Conservation (phyloP, 2,113 vertebrate species). For the Numida meleagris region DNA sequence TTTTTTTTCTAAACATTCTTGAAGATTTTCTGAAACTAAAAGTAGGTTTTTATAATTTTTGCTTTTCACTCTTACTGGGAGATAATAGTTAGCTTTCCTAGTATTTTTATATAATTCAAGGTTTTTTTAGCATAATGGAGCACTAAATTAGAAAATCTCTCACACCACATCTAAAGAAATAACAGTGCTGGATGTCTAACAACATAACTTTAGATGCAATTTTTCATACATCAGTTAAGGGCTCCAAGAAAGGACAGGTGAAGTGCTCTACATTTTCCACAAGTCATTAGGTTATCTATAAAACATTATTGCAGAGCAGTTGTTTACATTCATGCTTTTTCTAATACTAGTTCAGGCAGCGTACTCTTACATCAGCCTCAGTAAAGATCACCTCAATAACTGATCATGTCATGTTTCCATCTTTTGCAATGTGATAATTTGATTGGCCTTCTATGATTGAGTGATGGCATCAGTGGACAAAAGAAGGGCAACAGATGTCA, state of each 20-base stretch:
- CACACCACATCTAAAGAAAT: not conserved
- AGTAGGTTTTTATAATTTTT: not conserved
- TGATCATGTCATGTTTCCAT: not conserved
- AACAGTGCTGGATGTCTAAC: not conserved
- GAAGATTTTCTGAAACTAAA: not conserved
- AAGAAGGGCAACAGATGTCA: no score
- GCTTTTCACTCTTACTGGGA: not conserved
- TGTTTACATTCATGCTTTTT: not conserved
- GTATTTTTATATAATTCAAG: not conserved
- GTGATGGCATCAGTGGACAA: no score
- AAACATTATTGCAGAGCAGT: not conserved
- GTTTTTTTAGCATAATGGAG: not conserved
- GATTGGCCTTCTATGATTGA: no score
- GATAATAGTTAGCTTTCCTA: not conserved
- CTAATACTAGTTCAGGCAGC: not conserved
- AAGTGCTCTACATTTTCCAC: not conserved
- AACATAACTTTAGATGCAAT: not conserved
- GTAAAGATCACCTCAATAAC: not conserved
- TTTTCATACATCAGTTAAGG: not conserved
- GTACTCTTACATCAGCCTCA: not conserved
- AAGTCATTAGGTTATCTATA: not conserved
- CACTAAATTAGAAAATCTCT: not conserved
- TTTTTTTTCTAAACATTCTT: not conserved
- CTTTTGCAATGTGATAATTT: not conserved
- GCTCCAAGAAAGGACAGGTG: not conserved